phyloP scores from a whole-genome alignment of 2,113 vertebrate genomes.

The Istiophorus platypterus region DNA sequence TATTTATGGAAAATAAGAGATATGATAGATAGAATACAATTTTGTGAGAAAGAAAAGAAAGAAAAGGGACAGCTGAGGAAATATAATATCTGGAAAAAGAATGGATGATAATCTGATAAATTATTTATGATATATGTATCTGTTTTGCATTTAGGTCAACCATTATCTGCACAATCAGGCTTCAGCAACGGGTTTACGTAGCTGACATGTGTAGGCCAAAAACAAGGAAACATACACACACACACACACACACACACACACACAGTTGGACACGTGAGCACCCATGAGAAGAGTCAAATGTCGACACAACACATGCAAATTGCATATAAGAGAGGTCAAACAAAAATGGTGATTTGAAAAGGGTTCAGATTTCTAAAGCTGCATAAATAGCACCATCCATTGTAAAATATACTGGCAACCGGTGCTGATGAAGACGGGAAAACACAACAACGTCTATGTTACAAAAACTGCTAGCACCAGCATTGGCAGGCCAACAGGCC shows the following conservation, averaged over 20 bases:
- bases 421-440: neutral
- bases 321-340: neutral
- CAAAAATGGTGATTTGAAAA: neutral
- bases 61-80: neutral
- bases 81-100: neutral
- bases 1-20: neutral
- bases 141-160: neutral
- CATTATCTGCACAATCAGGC: neutral
- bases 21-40: neutral
- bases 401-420: neutral
- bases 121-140: neutral
- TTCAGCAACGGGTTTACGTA: neutral
- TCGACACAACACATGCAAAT: neutral
- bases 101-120: neutral
- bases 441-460: no score
- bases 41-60: neutral
- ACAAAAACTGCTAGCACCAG: no score
- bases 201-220: neutral
- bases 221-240: no score
- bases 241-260: no score
- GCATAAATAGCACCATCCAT: neutral
- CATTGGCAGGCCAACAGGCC: no score
- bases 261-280: neutral
- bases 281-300: neutral
- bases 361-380: neutral